Evolutionary conservation across 2,797 vertebrate species (phyloP).

Genomic region (Lagocephalus sceleratus): DNA sequence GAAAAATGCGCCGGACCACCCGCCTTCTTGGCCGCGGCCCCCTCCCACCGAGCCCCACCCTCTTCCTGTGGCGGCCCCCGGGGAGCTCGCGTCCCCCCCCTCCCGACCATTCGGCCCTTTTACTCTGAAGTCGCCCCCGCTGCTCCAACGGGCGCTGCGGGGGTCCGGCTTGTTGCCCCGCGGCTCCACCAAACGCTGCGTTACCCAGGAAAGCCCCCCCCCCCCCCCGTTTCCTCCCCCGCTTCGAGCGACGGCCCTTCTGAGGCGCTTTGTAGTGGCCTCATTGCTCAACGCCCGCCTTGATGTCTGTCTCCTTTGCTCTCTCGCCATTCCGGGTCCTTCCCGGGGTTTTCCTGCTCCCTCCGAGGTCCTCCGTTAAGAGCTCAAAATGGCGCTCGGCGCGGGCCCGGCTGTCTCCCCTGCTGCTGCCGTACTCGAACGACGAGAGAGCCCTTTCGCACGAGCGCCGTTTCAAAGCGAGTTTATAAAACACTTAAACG

Average conservation of each 20-base stretch:
- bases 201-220: background rate
- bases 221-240: background rate
- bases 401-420: too few relatives aligned
- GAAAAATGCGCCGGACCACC: background rate
- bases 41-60: slow-evolving; percentile 27
- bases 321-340: too few relatives aligned
- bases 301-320: too few relatives aligned
- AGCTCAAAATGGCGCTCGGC: too few relatives aligned
- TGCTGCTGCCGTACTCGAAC: too few relatives aligned
- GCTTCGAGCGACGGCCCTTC: slow-evolving; percentile 13
- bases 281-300: too few relatives aligned
- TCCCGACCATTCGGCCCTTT: slow-evolving; percentile 46
- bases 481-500: slow-evolving; percentile 15
- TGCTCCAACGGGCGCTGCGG: slow-evolving; percentile 36
- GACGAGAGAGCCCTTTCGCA: background rate
- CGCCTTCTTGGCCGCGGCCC: slow-evolving; percentile 15
- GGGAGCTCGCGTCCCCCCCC: slow-evolving; percentile 48
- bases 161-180: slow-evolving; percentile 50
- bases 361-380: slow-evolving; percentile 14
- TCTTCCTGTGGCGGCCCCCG: slow-evolving; percentile 49
- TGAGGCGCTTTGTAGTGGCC: background rate
- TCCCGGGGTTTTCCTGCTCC: slow-evolving; percentile 3
- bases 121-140: slow-evolving; percentile 31
- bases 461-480: background rate
- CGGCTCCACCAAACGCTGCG: slow-evolving; percentile 35